phyloP scores from a whole-genome alignment of 53 echinoderm and acorn worm species.

The Temnopleurus reevesii region DNA sequence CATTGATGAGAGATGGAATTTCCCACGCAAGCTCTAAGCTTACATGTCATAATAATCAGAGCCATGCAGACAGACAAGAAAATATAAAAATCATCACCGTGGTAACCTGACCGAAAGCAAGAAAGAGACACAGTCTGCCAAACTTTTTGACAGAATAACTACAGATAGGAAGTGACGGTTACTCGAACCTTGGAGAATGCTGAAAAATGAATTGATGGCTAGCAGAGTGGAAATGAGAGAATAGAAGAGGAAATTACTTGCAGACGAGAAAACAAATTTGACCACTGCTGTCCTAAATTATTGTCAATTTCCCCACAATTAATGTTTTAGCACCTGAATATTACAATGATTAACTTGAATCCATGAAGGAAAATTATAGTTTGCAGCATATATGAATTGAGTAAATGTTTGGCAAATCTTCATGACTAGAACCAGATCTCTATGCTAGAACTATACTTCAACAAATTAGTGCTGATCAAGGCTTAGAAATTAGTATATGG shows the following conservation, averaged over 20 bases:
- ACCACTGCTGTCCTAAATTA: background rate
- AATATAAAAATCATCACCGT: background rate
- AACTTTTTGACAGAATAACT: background rate
- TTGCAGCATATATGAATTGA: too few species aligned
- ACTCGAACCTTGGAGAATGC: constrained; percentile 1
- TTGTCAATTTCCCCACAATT: background rate
- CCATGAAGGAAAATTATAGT: too few species aligned
- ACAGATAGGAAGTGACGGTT: background rate
- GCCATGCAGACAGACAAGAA: constrained; percentile 14
- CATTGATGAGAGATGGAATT: too few species aligned
- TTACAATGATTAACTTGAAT: background rate
- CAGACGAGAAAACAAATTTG: background rate
- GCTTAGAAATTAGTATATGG: too few species aligned
- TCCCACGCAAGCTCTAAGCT: too few species aligned
- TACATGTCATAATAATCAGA: background rate
- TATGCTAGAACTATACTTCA: too few species aligned
- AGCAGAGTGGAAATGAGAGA: constrained; percentile 12
- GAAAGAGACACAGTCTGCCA: background rate
- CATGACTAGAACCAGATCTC: too few species aligned
- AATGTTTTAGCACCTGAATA: background rate
- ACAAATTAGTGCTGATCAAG: too few species aligned
- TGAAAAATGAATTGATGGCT: background rate
- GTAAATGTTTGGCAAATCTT: too few species aligned
- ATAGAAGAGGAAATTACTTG: background rate
- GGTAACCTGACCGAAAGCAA: background rate